These are phyloP conservation scores for Litoditis marina DNA, from an alignment of 2,888 invertebrate species.

Conservation along the genomic window DNA sequence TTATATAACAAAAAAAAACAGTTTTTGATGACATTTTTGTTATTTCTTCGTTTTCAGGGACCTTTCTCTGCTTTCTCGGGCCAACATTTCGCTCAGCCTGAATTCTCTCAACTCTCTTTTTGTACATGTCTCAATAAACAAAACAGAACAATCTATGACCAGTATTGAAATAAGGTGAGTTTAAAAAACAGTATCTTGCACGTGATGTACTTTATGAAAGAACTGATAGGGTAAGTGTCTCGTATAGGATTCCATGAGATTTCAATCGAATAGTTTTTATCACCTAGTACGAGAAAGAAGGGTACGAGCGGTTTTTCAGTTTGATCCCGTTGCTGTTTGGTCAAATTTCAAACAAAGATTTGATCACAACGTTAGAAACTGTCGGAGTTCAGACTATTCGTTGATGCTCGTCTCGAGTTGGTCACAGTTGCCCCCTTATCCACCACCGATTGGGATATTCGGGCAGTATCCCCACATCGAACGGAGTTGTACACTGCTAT, in stretches of 20 bases:
- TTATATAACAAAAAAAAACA: too few relatives aligned
- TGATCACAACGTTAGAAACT: too few relatives aligned
- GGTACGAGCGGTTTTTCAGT: too few relatives aligned
- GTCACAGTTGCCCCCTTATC: constrained; percentile 44
- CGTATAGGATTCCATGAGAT: too few relatives aligned
- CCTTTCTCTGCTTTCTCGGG: constrained; percentile 37
- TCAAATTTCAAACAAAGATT: too few relatives aligned
- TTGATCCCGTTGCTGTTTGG: too few relatives aligned
- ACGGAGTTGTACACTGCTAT: constrained; percentile 44
- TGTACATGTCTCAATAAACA: constrained; percentile 33
- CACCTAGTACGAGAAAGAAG: too few relatives aligned
- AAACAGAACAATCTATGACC: constrained; percentile 11
- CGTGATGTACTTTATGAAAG: too few relatives aligned
- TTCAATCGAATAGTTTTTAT: too few relatives aligned
- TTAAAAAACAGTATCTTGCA: constrained; percentile 16
- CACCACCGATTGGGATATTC: constrained; percentile 39
- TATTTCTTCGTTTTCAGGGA: constrained; percentile 40
- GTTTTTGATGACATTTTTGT: too few relatives aligned
- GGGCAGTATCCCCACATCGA: constrained; percentile 32
- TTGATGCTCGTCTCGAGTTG: constrained; percentile 50
- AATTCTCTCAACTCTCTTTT: constrained; percentile 48
- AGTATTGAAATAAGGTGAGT: constrained; percentile 5
- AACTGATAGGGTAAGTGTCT: too few relatives aligned
- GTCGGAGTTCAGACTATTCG: constrained; percentile 38
- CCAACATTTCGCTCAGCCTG: constrained; percentile 43